phyloP scores from a whole-genome alignment of 2,888 invertebrate genomes.

The Cremastobaeus sp. region DNA sequence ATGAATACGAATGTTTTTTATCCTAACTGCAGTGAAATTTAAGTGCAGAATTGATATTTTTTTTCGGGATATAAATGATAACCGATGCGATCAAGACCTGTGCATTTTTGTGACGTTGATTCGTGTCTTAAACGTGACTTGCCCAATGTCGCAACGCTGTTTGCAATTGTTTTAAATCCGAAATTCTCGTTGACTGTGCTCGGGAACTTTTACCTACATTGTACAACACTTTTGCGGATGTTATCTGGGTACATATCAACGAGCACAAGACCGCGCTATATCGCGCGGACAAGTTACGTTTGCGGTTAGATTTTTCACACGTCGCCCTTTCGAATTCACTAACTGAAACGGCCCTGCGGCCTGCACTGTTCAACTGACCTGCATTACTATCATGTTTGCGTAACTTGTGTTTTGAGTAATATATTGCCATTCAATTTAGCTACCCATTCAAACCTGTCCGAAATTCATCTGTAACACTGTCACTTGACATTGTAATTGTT shows the following conservation, averaged over 20 bases:
- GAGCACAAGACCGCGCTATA: conserved; percentile 11
- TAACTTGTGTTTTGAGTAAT: background rate
- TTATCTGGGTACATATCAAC: conserved; percentile 46
- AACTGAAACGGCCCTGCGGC: conserved; percentile 47
- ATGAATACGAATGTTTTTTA: too few species aligned
- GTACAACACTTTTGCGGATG: conserved; percentile 40
- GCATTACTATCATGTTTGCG: conserved; percentile 48
- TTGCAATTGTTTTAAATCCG: conserved; percentile 59
- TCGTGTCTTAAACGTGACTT: conserved; percentile 51
- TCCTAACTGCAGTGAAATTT: too few species aligned
- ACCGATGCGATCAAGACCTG: conserved; percentile 21
- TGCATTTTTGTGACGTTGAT: conserved; percentile 33
- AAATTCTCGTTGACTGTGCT: conserved; percentile 58
- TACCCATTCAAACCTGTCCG: conserved; percentile 5
- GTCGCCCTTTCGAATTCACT: conserved; percentile 58
- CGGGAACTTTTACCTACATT: conserved; percentile 49
- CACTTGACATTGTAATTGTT: conserved; percentile 30
- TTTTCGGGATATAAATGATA: conserved; percentile 16
- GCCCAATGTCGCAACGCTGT: conserved; percentile 43
- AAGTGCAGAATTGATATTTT: too few species aligned
- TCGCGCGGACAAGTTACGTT: conserved; percentile 39
- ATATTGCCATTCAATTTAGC: background rate
- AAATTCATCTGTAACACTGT: conserved; percentile 17
- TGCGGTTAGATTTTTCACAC: conserved; percentile 54
- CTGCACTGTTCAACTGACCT: conserved; percentile 36